Conservation (phyloP, 2,113 vertebrate species). For the Erythrolamprus reginae region DNA sequence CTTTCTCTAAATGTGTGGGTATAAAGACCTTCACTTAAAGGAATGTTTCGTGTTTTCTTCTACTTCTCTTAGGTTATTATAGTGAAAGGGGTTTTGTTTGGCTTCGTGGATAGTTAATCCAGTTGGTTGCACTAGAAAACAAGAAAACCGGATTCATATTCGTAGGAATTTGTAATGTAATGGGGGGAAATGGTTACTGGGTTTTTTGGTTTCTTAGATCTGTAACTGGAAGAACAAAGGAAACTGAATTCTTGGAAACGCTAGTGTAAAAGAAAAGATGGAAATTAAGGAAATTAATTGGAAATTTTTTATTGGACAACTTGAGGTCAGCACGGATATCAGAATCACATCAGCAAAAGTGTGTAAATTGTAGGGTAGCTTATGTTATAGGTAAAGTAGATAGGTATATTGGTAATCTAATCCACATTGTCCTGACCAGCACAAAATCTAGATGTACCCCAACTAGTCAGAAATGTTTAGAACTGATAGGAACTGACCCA, state of each 20-base stretch:
- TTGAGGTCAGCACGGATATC: background rate
- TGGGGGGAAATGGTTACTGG: background rate
- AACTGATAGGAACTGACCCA: background rate
- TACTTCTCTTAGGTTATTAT: background rate
- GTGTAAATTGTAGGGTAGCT: background rate
- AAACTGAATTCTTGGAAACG: background rate
- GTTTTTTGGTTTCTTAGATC: background rate
- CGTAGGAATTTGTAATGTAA: background rate
- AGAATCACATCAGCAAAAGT: background rate
- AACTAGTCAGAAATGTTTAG: background rate
- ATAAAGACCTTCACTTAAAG: background rate
- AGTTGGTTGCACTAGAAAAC: background rate
- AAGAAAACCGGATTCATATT: background rate
- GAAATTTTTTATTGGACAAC: background rate
- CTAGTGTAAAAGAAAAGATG: background rate
- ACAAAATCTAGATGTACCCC: background rate
- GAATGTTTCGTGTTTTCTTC: background rate
- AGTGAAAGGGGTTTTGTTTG: background rate
- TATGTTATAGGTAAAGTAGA: background rate
- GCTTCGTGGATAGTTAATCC: background rate
- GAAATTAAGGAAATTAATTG: background rate
- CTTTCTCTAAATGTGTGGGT: background rate
- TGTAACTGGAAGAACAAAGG: background rate
- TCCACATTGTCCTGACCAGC: background rate
- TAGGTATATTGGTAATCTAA: background rate